A percentile compares a stretch with the other conserved stretches of the same genome.
These are phyloP conservation scores for Diadromus collaris DNA, from an alignment of 2,888 invertebrate species.

Conservation along the genomic window DNA sequence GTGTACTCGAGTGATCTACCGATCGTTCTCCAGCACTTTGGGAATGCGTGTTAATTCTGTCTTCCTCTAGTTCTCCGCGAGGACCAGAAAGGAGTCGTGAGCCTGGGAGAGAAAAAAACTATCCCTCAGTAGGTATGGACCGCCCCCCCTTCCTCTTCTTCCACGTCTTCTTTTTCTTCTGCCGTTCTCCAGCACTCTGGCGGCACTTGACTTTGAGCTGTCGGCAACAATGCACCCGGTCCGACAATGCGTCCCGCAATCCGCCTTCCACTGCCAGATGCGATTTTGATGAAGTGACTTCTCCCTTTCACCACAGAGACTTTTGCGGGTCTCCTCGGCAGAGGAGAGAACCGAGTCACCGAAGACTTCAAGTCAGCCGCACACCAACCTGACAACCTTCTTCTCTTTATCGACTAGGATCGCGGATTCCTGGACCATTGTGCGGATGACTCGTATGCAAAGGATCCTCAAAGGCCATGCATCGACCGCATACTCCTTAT, in stretches of 20 bases:
- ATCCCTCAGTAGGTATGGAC: slow-evolving; percentile 42
- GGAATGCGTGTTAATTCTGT: slow-evolving; percentile 60
- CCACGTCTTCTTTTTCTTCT: slow-evolving; percentile 38
- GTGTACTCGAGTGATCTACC: slow-evolving; percentile 76
- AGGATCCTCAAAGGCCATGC: neutral
- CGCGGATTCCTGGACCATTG: slow-evolving; percentile 12
- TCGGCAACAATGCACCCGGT: slow-evolving; percentile 68
- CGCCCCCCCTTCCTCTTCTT: slow-evolving; percentile 58
- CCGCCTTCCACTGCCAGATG: slow-evolving; percentile 69
- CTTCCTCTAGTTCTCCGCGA: slow-evolving; percentile 61
- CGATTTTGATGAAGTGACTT: slow-evolving; percentile 76
- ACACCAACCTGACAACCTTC: slow-evolving; percentile 33
- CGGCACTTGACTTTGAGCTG: slow-evolving; percentile 75
- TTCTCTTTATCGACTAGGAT: slow-evolving; percentile 17
- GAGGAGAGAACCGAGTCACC: slow-evolving; percentile 12
- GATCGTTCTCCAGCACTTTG: slow-evolving; percentile 68
- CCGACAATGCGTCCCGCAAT: slow-evolving; percentile 70
- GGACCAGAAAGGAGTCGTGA: slow-evolving; percentile 51
- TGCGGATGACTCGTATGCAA: slow-evolving; percentile 4
- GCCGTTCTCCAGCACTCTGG: slow-evolving; percentile 59
- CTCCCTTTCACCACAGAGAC: slow-evolving; percentile 58
- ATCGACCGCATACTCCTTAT: neutral
- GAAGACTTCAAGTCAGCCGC: slow-evolving; percentile 47
- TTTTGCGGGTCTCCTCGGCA: slow-evolving; percentile 6
- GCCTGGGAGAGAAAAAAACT: slow-evolving; percentile 45